A percentile compares a stretch with the other conserved stretches of the same genome.
Conservation (phyloP, 2,888 invertebrate species). For the Pollenia angustigena region DNA sequence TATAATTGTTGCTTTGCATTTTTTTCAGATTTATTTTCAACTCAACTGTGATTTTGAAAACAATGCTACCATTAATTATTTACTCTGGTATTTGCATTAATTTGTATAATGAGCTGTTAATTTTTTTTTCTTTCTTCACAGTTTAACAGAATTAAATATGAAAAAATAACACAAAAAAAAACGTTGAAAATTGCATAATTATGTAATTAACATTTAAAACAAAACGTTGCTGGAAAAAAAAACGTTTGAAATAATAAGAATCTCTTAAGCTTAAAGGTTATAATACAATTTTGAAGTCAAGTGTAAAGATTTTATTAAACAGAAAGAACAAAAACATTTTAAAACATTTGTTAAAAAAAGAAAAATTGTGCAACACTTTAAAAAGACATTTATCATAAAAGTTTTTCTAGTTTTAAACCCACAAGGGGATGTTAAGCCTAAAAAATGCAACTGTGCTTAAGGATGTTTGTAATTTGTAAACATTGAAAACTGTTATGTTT, state of each 20-base stretch:
- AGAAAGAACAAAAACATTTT: conserved; percentile 60
- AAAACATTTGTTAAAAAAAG: conserved; percentile 58
- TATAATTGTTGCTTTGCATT: conserved; percentile 72
- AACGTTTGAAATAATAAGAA: conserved; percentile 28
- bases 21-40: conserved; percentile 32
- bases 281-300: conserved; percentile 65
- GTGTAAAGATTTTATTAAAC: conserved; percentile 64
- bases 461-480: too few species aligned
- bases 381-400: conserved; percentile 68
- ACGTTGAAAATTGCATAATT: conserved; percentile 72
- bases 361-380: conserved; percentile 59
- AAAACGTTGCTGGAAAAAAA: conserved; percentile 18
- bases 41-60: conserved; percentile 12
- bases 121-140: conserved; percentile 37
- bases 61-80: conserved; percentile 81
- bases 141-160: neutral
- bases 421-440: neutral
- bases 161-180: conserved; percentile 39
- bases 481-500: neutral
- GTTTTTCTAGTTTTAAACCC: conserved; percentile 1
- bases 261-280: conserved; percentile 63
- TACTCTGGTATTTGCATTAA: conserved; percentile 81
- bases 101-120: conserved; percentile 77
- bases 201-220: conserved; percentile 74
- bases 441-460: conserved; percentile 53